Base-by-base conservation (phyloP, 2,888 invertebrate species). In the Diaperis boleti region DNA sequence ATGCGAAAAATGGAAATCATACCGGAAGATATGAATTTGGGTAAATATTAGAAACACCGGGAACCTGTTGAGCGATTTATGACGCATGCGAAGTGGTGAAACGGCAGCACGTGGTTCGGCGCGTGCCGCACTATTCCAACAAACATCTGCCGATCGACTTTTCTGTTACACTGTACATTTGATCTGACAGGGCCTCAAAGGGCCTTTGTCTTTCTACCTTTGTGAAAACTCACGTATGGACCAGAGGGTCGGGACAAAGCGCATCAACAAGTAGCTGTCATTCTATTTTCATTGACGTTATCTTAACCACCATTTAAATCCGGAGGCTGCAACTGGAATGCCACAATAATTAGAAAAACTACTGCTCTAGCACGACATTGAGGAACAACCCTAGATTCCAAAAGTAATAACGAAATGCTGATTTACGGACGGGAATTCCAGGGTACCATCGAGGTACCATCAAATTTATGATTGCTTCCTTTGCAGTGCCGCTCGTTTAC, bases 121-220 rank as follows among this genome's bases (percentile, higher is more conserved):
- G 67, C 70, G 72, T 69, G 72, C 70, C 71, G 69, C 62, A 61
- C 61, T 61, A 64, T 64, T 56, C 57, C 29, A 60, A 54, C 44
- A 33, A 61, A 50, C 70, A 72, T 67, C 72, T 70, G 72, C 69
- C 69, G 70, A 70, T 69, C 49, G 56, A 50, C 64, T 60, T 61
- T 64, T 59, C 62, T 57, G 67, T 65, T 68, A 67, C 66, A 67
- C 65, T 65, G 66, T 69, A 66, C 68, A 67, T 71, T 69, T 69
- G 64, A 71, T 69, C 69, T 69, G 69, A 67, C 69, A 68, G 65
- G 65, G 59, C 60, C 64, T 71, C 63, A 69, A 71, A 69, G 67
- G 67, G 55, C 39, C 55, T 63, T 71, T 71, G 69, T 71, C 69
- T 64, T 55, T 64, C 31, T 50, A n/a, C 29, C 39, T 33, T 64